These are phyloP conservation scores for Pteruthius melanotis DNA, from an alignment of 2,113 vertebrate genomes.

Conservation along the genomic window DNA sequence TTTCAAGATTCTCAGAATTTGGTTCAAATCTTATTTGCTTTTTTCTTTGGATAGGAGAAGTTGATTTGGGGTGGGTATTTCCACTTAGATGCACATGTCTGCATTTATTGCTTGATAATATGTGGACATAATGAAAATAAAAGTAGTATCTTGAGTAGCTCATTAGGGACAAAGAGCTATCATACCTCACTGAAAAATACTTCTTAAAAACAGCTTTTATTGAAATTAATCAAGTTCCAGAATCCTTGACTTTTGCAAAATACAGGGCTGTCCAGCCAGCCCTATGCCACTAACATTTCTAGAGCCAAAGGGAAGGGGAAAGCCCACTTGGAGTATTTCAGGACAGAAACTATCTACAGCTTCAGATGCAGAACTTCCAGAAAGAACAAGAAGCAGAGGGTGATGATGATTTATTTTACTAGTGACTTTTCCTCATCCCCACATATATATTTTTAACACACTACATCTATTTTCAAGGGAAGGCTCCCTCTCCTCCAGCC, in stretches of 20 bases:
- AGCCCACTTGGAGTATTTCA: background rate
- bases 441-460: background rate
- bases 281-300: background rate
- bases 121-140: background rate
- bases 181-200: background rate
- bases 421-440: background rate
- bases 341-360: background rate
- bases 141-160: background rate
- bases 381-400: background rate
- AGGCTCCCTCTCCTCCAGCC: background rate
- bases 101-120: background rate
- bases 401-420: background rate
- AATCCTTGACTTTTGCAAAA: background rate
- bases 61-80: background rate
- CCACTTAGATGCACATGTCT: accelerated
- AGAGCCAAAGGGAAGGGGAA: background rate
- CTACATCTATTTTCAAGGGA: background rate
- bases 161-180: background rate
- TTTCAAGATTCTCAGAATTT: background rate
- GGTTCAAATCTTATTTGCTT: background rate
- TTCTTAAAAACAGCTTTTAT: background rate
- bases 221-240: background rate
- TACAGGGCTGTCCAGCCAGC: too few species aligned
- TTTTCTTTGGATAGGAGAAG: background rate
- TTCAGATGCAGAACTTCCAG: background rate